Percentiles rank a stretch among this genome's conserved stretches.
Conservation (phyloP, 2,888 invertebrate species). For the Athrips mouffetella region DNA sequence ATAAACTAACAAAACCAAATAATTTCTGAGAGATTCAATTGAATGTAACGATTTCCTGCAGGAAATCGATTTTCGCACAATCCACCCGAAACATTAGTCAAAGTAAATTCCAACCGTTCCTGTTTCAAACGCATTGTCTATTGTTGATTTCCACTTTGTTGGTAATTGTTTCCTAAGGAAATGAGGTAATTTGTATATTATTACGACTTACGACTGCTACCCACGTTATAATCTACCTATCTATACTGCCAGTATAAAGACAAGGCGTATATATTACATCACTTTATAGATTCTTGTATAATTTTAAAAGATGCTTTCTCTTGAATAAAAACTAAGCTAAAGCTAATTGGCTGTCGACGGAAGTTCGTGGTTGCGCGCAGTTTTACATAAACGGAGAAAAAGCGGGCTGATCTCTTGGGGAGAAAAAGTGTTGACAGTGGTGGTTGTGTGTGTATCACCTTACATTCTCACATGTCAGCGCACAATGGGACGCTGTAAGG, state of each 20-base stretch:
- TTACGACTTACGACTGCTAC: neutral
- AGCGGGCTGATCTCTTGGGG: neutral
- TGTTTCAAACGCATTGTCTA: conserved; percentile 6
- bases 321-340: neutral
- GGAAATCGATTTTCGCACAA: conserved; percentile 6
- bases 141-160: conserved; percentile 7
- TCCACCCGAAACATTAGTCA: conserved; percentile 6
- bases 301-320: neutral
- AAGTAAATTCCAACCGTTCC: conserved; percentile 5
- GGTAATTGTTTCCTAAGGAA: conserved; percentile 11
- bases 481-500: conserved; percentile 57
- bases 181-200: conserved; percentile 6
- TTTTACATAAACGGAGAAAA: conserved; percentile 10
- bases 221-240: neutral
- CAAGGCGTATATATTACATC: neutral
- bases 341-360: conserved; percentile 11
- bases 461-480: conserved; percentile 58
- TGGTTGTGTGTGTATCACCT: conserved; percentile 40
- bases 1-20: neutral
- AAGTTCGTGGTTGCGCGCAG: conserved; percentile 7
- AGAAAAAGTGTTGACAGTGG: neutral
- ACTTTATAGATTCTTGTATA: neutral
- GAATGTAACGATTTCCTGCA: neutral
- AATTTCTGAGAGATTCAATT: neutral
- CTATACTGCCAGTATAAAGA: neutral